Base-by-base conservation (phyloP, 30 jellyfish, hydroid and myxozoan genomes). In the Morbakka virulenta region DNA sequence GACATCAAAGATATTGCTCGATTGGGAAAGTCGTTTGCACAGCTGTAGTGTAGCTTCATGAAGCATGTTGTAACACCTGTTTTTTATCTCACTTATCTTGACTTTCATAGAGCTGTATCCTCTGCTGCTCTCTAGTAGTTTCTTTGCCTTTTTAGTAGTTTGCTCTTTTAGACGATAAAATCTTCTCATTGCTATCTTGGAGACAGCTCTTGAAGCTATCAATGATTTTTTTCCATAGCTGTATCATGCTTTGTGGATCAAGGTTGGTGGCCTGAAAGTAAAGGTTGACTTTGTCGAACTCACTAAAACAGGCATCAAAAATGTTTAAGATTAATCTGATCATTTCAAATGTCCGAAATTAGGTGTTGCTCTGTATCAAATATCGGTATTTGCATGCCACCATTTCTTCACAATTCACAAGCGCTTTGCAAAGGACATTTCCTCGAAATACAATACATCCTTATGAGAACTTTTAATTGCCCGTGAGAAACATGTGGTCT, bases 181-280 rank as follows among this genome's bases (percentile, higher is more conserved):
- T 36, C 24, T 31, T 51, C 14, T 80, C 70, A 32, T 32, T 35
- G 11, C 25, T 50, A 33, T 21, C 28, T 17, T 25, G 31, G 14
- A 81, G 52, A 22, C 94, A 50, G 41, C 79, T 32, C 28, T 57
- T 69, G 34, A 81, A 47, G 50, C 88, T 71, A 14, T 48, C 52
- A 50, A 24, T 36, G 48, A 50, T 33, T 47, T 52, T 28, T 21
- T 50, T 29, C 26, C 71, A 36, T 35, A 50, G 62, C 69, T 72
- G 28, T 20, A 30, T 1, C 69, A 81, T 35, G 3, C 35, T 72
- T 11, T 72, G 26, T 62, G 79, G 73, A 71, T 81, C 94, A 6
- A 72, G 61, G n/a, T 73, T 71, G 23, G 94, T 81, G 32, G 74
- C 80, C 67, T 81, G 94, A 61, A 81, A 81, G 73, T 23, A 74